Percentiles rank a stretch among this genome's conserved stretches.
These are phyloP conservation scores for Palythoa heliodiscus DNA, from an alignment of 92 coral and sea anemone genomes.

Conservation along the genomic window DNA sequence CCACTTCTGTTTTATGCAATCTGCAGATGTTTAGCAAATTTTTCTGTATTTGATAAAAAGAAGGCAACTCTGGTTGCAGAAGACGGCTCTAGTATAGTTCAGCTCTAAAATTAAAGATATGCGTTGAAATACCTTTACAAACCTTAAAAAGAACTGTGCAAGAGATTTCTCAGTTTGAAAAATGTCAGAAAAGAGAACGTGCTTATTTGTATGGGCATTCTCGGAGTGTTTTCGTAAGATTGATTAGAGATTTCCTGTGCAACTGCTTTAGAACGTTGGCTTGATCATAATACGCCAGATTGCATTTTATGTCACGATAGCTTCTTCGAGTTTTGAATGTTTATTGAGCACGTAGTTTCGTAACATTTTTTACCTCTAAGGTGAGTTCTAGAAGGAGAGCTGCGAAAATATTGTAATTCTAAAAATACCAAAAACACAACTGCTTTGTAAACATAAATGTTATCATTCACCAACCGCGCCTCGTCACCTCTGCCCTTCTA, in stretches of 20 bases:
- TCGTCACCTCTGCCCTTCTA: conserved; percentile 2
- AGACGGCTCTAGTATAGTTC: no score
- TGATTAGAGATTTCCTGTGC: not conserved
- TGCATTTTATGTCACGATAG: not conserved
- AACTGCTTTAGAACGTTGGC: no score
- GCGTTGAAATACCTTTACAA: no score
- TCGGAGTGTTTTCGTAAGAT: not conserved
- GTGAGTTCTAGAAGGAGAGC: not conserved
- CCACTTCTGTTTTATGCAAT: no score
- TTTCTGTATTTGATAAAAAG: no score
- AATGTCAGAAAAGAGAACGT: no score
- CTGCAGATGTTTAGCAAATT: no score
- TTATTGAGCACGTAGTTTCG: not conserved
- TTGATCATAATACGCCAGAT: no score
- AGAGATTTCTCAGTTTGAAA: no score
- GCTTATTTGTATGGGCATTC: not conserved
- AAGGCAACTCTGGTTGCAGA: no score
- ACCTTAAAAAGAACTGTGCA: no score
- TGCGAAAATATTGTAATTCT: not conserved
- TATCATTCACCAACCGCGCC: not conserved
- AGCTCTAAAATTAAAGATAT: no score
- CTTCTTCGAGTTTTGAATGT: not conserved
- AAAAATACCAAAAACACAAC: not conserved
- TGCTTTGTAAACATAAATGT: not conserved
- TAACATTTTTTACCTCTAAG: not conserved